Conservation (phyloP, 2,797 vertebrate species). For the Clarias laeviceps region DNA sequence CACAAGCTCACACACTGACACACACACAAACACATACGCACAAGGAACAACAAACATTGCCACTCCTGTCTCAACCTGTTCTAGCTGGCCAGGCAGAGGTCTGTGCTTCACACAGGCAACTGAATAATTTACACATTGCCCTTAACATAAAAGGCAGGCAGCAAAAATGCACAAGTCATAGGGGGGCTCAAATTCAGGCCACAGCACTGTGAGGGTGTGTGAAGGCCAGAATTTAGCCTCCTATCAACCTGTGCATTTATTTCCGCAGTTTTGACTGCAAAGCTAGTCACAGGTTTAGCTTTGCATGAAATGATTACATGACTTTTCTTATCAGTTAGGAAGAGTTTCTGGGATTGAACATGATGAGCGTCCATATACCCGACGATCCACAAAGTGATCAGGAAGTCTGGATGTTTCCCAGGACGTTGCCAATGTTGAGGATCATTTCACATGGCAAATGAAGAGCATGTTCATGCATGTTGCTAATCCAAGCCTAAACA, state of each 20-base stretch:
- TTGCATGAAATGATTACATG: not conserved
- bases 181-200: conserved; percentile 30
- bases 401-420: conserved; percentile 62
- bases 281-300: not conserved
- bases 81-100: conserved; percentile 64
- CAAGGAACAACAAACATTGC: conserved; percentile 38
- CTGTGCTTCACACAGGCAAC: conserved; percentile 69
- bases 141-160: conserved; percentile 76
- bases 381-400: conserved; percentile 63
- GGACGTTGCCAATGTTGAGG: conserved; percentile 1
- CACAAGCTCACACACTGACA: conserved; percentile 21
- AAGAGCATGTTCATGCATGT: conserved; percentile 34
- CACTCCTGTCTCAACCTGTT: conserved; percentile 64
- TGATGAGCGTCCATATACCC: not conserved
- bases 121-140: conserved; percentile 77
- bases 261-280: not conserved
- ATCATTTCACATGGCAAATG: not conserved
- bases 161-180: conserved; percentile 65
- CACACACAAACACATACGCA: conserved; percentile 25
- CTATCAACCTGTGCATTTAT: not conserved
- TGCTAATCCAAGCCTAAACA: conserved; percentile 25
- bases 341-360: not conserved
- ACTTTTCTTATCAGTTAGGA: not conserved
- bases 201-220: not conserved
- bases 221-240: not conserved